A percentile compares a stretch with the other conserved stretches of the same genome.
These are phyloP conservation scores for Spheniscus mendiculus DNA, from an alignment of 2,113 vertebrate genomes.

Conservation along the genomic window DNA sequence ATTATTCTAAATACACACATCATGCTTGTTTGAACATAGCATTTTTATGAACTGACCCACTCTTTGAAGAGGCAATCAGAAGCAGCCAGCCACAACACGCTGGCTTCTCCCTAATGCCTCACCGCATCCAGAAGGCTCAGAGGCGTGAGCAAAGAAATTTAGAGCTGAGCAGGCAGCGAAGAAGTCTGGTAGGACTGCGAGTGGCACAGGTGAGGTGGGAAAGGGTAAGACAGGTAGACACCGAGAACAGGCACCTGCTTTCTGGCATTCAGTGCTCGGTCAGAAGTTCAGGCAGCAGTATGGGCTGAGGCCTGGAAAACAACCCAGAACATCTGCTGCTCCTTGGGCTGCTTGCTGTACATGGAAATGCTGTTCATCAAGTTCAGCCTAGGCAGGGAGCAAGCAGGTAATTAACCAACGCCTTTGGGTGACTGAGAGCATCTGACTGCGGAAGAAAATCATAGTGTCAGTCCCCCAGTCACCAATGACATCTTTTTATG, in stretches of 20 bases:
- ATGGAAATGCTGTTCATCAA: not conserved
- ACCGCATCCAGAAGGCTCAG: not conserved
- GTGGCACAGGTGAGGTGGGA: not conserved
- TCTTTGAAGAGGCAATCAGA: not conserved
- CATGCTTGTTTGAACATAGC: not conserved
- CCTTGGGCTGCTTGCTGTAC: not conserved
- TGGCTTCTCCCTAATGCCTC: not conserved
- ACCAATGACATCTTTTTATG: not conserved
- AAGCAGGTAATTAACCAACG: constrained; percentile 5
- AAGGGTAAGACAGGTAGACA: not conserved
- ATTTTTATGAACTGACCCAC: not conserved
- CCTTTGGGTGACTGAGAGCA: not conserved
- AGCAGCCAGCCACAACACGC: not conserved
- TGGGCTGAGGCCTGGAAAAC: not conserved
- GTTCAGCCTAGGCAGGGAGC: not conserved
- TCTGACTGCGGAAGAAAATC: not conserved
- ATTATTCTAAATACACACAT: not conserved
- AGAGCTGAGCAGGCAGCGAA: not conserved
- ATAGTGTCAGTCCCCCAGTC: not conserved
- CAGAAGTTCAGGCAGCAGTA: constrained; percentile 15
- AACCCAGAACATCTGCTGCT: constrained; percentile 24
- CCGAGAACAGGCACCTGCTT: not conserved
- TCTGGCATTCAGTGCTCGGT: not conserved
- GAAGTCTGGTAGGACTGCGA: not conserved
- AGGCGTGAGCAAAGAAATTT: not conserved